phyloP scores from a whole-genome alignment of 2,797 vertebrate species.

The Pelochelys cantorii region DNA sequence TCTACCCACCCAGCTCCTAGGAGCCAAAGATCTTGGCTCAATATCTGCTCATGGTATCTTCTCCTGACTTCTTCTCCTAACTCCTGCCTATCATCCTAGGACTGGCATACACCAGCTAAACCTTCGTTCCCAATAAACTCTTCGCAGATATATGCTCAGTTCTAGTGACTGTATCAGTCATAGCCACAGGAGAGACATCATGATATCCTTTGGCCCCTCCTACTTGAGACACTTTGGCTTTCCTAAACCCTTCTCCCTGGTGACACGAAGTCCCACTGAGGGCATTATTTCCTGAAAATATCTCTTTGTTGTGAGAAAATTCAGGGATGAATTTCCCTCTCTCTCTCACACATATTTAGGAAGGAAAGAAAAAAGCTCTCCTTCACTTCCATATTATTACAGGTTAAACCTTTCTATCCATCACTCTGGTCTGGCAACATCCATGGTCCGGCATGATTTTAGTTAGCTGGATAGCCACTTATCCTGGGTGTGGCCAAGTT shows the following conservation, averaged over 20 bases:
- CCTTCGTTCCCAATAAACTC: not conserved
- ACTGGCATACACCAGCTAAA: conserved; percentile 15
- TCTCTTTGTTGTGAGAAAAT: conserved; percentile 4
- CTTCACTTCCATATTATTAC: not conserved
- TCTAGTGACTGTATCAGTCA: not conserved
- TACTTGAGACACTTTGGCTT: not conserved
- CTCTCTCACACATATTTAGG: not conserved
- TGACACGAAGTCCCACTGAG: not conserved
- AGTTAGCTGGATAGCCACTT: too few relatives aligned
- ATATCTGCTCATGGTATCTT: not conserved
- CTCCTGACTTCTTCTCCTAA: not conserved
- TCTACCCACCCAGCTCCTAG: not conserved
- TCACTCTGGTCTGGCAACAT: too few relatives aligned
- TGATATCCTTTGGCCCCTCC: not conserved
- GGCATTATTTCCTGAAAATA: conserved; percentile 2
- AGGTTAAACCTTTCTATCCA: too few relatives aligned
- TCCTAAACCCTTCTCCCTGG: not conserved
- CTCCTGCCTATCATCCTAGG: not conserved
- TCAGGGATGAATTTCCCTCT: not conserved
- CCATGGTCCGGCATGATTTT: too few relatives aligned
- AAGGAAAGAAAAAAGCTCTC: not conserved
- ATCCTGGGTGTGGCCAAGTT: too few relatives aligned
- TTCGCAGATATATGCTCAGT: not conserved
- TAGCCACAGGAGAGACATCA: not conserved
- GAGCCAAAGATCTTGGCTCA: not conserved